Evolutionary conservation across 2,888 invertebrate species (phyloP), one percentile per base, ranked within the genome.

Genomic region (Agapetus fuscipes): DNA sequence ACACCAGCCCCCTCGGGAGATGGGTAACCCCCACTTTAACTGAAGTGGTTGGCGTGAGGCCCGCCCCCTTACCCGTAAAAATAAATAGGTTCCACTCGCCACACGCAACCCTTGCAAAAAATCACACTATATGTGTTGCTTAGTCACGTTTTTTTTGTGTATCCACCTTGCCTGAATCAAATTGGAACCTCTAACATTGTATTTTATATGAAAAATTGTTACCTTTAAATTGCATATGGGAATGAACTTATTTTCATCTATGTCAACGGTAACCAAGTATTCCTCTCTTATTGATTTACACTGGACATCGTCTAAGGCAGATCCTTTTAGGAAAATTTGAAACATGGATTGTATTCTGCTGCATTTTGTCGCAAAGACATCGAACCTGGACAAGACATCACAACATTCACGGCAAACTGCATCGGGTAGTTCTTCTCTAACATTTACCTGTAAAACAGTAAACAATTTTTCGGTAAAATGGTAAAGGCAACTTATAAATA

Each of bases 331-430:
- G n/a, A 46, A 29, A n/a, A 35, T 26, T 13, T 46, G 31, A 32
- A 40, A 48, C 42, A 48, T 44, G 17, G 17, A 38, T 28, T 48
- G 48, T 10, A 46, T 41, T 39, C 36, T 43, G 35, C 41, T 43
- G 34, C 48, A 48, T 34, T 37, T 43, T 6, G 34, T 14, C 10
- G 48, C 48, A 31, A 41, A 48, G 2, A 16, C 11, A 16, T 48
- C 43, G 29, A 48, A 48, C 34, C 39, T 33, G 12, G 37, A 17
- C 27, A 48, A 30, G 17, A 20, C 36, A 10, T 43, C 39, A 29
- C 26, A 34, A 26, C 48, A 48, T 24, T 43, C 35, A 26, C 33
- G 32, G 24, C 48, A 48, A 7, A 48, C 38, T 5, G 17, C 36
- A n/a, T 32, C 27, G 3, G 48, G 45, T 7, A 43, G 20, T 7